These are phyloP conservation scores for Macroteleia sp. DNA, from an alignment of 2,888 invertebrate genomes.

Conservation along the genomic window DNA sequence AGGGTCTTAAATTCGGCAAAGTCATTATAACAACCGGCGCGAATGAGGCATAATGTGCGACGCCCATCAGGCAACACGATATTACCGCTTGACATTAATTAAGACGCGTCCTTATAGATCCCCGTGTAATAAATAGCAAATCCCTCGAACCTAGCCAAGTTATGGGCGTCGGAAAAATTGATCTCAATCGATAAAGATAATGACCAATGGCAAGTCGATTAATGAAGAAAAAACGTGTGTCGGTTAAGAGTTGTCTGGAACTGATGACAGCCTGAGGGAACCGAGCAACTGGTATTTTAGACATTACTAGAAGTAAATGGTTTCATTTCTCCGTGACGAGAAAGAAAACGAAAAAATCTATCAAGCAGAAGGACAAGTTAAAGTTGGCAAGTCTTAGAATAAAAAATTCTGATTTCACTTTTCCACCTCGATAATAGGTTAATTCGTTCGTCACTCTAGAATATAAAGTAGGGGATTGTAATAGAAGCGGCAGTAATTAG, in stretches of 20 bases:
- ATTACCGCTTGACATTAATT: conserved; percentile 64
- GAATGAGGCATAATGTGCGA: conserved; percentile 56
- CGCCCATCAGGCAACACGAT: conserved; percentile 57
- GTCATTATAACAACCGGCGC: conserved; percentile 59
- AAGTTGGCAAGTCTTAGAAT: no score
- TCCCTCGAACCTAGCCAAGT: conserved; percentile 2
- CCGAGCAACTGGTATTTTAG: conserved; percentile 36
- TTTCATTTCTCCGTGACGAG: conserved; percentile 35
- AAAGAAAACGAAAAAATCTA: conserved; percentile 28
- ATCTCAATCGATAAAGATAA: conserved; percentile 47
- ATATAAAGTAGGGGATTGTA: conserved; percentile 8
- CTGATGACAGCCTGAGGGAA: conserved; percentile 32
- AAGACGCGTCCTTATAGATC: conserved; percentile 61
- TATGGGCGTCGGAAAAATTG: conserved; percentile 49
- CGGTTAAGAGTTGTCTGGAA: no score
- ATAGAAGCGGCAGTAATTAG: conserved; percentile 19
- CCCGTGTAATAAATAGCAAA: conserved; percentile 44
- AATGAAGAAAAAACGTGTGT: conserved; percentile 10
- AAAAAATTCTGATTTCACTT: conserved; percentile 55
- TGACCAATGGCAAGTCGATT: conserved; percentile 43
- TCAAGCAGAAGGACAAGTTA: no score
- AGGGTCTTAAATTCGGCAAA: conserved; percentile 43
- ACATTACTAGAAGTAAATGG: conserved; percentile 39
- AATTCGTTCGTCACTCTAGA: conserved; percentile 28
- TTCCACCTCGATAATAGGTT: conserved; percentile 35